These are phyloP conservation scores for Sorex araneus DNA, from an alignment of 2,113 vertebrate species.

Conservation along the genomic window DNA sequence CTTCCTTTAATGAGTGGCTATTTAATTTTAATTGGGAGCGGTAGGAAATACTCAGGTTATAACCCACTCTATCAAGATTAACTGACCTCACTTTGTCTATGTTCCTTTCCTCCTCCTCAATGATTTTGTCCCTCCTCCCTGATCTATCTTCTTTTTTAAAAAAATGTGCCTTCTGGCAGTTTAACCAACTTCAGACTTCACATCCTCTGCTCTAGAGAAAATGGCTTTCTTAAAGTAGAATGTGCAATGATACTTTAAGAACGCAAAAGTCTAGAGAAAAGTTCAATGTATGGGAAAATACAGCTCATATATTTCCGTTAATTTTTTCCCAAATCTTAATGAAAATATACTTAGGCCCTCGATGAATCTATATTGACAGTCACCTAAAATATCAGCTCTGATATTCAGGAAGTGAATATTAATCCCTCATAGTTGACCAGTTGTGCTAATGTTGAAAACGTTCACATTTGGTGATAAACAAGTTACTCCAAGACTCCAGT, in stretches of 20 bases:
- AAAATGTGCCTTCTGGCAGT: background rate
- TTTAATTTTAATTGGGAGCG: constrained; percentile 41
- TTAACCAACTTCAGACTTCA: constrained; percentile 1
- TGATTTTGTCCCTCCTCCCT: background rate
- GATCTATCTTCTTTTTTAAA: constrained; percentile 63
- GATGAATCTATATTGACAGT: too few species aligned
- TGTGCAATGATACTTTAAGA: constrained; percentile 48
- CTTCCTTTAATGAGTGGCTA: background rate
- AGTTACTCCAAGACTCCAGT: too few species aligned
- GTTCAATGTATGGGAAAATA: background rate
- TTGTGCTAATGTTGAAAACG: background rate
- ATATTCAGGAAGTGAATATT: too few species aligned
- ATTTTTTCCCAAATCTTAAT: background rate
- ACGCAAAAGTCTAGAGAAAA: background rate
- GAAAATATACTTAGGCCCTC: too few species aligned
- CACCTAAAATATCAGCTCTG: background rate
- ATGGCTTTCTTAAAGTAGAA: background rate
- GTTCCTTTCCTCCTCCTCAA: constrained; percentile 9
- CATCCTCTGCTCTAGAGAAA: constrained; percentile 9
- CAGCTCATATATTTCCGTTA: too few species aligned
- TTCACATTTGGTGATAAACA: background rate
- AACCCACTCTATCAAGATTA: background rate
- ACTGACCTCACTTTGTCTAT: constrained; percentile 8
- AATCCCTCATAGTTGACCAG: too few species aligned
- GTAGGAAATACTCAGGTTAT: background rate